Base-by-base conservation (phyloP, 2,888 invertebrate species). In the Altica lythri region DNA sequence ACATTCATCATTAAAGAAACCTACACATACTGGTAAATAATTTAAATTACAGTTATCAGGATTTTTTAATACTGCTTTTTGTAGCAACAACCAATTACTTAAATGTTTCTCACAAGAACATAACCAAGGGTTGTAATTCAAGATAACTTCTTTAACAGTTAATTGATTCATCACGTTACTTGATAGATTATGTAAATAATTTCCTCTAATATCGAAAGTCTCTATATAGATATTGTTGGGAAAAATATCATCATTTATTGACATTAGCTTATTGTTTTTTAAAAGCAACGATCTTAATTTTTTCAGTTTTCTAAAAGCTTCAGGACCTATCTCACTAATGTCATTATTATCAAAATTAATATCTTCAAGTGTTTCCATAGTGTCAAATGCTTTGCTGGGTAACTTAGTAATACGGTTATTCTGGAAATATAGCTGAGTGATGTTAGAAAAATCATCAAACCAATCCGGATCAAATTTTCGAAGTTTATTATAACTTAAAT, bases 401-500 rank as follows among this genome's bases (percentile, higher is more conserved):
- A 49, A 14, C 6, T 25, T 14, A 8, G 13, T 10, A 2, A 49
- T 49, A 4, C 8, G 13, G 14, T 49, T 49, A 16, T 13, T 32
- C 12, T 30, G 30, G 19, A 49, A 49, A 42, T 49, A 30, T 4
- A 49, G n/a, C 8, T 22, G 40, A 25, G 30, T 19, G n/a, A 49
- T 49, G 4, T 32, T 10, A 1, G 49, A 32, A 1, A 40, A 49
- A 19, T 49, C 19, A 14, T 40, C 40, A 14, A 49, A 49, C 49
- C 49, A 49, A 2, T 32, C 18, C 3, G 14, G 30, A 6, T 49
- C 34, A 14, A 40, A 49, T 17, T 19, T 10, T 2, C n/a, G 12
- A 14, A 49, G 42, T 13, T 40, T 16, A 16, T 49, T 49, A 13
- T 49, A 27, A 14, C 49, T 49, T n/a, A 49, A 49, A 19, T 49